A percentile compares a stretch with the other conserved stretches of the same genome.
Evolutionary conservation across 2,888 invertebrate species (phyloP).

Genomic region (Therioaphis trifolii): DNA sequence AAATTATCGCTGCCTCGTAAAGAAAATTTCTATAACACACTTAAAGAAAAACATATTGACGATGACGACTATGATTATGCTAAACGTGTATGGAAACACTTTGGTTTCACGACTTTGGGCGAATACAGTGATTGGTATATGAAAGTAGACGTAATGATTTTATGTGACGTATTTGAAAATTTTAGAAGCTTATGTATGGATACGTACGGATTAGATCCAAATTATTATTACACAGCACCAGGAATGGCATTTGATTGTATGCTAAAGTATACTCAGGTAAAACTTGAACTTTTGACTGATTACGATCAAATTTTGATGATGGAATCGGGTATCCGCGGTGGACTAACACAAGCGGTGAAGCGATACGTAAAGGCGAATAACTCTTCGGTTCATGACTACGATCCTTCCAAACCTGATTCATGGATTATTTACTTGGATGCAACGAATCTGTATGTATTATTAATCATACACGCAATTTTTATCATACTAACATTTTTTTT

Average conservation of each 20-base stretch:
- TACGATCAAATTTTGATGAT: not conserved
- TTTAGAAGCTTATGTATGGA: not conserved
- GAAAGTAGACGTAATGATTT: conserved; percentile 65
- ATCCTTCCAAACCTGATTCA: not conserved
- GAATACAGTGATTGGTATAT: conserved; percentile 67
- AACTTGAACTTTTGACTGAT: not conserved
- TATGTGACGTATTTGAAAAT: not conserved
- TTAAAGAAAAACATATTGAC: conserved; percentile 57
- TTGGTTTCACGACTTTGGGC: conserved; percentile 65
- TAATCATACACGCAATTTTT: too few species aligned
- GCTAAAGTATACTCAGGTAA: not conserved
- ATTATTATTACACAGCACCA: not conserved
- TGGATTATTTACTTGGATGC: not conserved
- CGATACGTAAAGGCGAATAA: not conserved
- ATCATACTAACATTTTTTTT: not conserved
- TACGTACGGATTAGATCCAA: not conserved
- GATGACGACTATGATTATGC: conserved; percentile 66
- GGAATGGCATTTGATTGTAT: not conserved
- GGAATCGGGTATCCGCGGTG: not conserved
- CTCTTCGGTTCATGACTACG: not conserved
- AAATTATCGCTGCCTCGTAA: not conserved
- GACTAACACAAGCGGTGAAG: not conserved
- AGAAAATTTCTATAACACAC: conserved; percentile 65
- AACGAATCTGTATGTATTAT: not conserved
- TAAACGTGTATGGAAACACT: conserved; percentile 66